Base-by-base conservation (phyloP, 2,888 invertebrate species). In the Morpho achilles region DNA sequence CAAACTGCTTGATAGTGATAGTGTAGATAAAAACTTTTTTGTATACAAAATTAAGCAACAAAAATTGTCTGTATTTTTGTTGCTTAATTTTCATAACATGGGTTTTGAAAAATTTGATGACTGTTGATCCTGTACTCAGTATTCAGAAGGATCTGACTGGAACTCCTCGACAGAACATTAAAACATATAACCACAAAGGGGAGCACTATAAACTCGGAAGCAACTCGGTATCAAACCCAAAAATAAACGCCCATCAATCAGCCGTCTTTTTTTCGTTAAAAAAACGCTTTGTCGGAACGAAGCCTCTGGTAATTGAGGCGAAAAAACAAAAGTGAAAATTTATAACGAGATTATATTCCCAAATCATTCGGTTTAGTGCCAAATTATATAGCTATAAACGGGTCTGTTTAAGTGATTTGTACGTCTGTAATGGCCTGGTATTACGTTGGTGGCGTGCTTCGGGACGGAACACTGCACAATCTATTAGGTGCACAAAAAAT, bases 171-270 rank as follows among this genome's bases (percentile, higher is more conserved):
- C 16, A 16, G 16, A 32, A 58, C 50, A 50, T 52, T 32, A 59
- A 46, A 57, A 58, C 53, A 60, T 58, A 23, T 50, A 52, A 53
- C 52, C 47, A 64, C 56, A 61, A 66, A 67, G 71, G 71, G 69
- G 71, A 72, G 76, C 73, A 72, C 69, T 77, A 79, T 76, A 74
- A 78, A 81, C 76, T 82, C 82, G 80, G 88, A 85, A 87, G 85
- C 84, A 74, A 81, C 81, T 78, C 71, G 74, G 74, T 75, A 82
- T 83, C 80, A 77, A 77, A 77, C 77, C 78, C 78, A 80, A 82
- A 87, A 80, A 85, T 87, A 87, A 90, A 87, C 78, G 77, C 72
- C 87, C 84, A 85, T 90, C 89, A 89, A 87, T 90, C 89, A 89
- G 73, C 65, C 75, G 75, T 72, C 67, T 67, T 67, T 67, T 67